These are phyloP conservation scores for Proterorhinus semilunaris DNA, from an alignment of 2,113 vertebrate genomes.

Conservation along the genomic window DNA sequence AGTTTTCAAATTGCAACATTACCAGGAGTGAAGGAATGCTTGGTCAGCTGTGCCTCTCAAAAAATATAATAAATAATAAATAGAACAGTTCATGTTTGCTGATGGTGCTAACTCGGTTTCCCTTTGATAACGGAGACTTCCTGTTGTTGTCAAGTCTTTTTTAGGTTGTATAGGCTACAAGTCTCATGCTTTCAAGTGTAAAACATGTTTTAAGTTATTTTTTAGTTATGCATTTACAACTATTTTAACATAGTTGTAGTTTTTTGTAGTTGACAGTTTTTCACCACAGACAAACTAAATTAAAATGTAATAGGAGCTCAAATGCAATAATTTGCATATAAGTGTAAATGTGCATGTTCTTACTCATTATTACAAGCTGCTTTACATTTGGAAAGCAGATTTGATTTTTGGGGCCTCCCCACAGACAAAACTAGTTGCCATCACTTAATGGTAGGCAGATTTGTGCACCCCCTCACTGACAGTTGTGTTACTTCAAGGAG, in stretches of 20 bases:
- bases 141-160: neutral
- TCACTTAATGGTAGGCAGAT: neutral
- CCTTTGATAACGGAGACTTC: conserved; percentile 1
- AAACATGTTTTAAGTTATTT: neutral
- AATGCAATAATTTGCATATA: neutral
- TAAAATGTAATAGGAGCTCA: neutral
- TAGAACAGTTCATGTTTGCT: neutral
- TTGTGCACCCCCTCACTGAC: neutral
- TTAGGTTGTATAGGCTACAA: neutral
- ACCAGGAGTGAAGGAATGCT: conserved; percentile 11
- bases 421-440: neutral
- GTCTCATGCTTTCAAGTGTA: neutral
- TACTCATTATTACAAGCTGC: neutral
- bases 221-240: too few species aligned
- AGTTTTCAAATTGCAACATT: conserved; percentile 33
- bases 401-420: neutral
- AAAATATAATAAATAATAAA: neutral
- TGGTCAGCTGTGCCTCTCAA: conserved; percentile 27
- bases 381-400: neutral
- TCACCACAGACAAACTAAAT: neutral
- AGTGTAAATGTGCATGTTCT: neutral
- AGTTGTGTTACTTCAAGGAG: neutral
- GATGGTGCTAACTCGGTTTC: neutral
- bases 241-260: neutral
- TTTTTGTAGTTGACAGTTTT: neutral